Evolutionary conservation across 2,888 invertebrate species (phyloP).

Genomic region (Drosophila differens): DNA sequence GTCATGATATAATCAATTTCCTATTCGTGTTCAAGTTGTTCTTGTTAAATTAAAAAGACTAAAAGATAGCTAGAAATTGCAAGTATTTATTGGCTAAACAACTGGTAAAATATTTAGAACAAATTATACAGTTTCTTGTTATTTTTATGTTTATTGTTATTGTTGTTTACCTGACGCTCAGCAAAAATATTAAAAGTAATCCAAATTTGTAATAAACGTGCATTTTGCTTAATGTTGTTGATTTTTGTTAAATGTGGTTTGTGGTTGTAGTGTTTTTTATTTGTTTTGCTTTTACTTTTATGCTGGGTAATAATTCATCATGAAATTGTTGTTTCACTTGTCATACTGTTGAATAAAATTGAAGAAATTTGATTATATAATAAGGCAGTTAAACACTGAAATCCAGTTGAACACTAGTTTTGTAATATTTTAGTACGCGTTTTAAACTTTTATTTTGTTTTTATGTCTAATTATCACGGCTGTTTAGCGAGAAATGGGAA

Average conservation of each 20-base stretch:
- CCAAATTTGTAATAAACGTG: constrained; percentile 84
- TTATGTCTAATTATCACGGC: neutral
- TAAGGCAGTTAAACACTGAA: constrained; percentile 9
- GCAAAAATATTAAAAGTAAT: constrained; percentile 83
- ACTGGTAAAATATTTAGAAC: neutral
- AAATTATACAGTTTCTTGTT: constrained; percentile 4
- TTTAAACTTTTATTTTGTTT: neutral
- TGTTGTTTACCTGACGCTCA: constrained; percentile 82
- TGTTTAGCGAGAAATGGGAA: constrained; percentile 1
- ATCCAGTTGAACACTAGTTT: constrained; percentile 9
- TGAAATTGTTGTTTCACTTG: constrained; percentile 39
- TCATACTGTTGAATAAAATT: constrained; percentile 50
- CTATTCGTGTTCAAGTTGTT: neutral
- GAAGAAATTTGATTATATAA: constrained; percentile 49
- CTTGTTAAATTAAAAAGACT: constrained; percentile 5
- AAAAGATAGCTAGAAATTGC: neutral
- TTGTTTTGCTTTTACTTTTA: constrained; percentile 20
- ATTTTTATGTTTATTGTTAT: neutral
- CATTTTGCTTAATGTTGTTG: constrained; percentile 62
- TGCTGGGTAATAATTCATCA: constrained; percentile 20
- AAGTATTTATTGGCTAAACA: constrained; percentile 22
- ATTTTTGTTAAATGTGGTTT: constrained; percentile 11
- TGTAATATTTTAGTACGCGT: constrained; percentile 5
- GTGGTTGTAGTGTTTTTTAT: constrained; percentile 22
- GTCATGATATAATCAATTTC: constrained; percentile 17